Evolutionary conservation across 1,140 invertebrate species (phyloP).

Genomic region (Linepithema humile): DNA sequence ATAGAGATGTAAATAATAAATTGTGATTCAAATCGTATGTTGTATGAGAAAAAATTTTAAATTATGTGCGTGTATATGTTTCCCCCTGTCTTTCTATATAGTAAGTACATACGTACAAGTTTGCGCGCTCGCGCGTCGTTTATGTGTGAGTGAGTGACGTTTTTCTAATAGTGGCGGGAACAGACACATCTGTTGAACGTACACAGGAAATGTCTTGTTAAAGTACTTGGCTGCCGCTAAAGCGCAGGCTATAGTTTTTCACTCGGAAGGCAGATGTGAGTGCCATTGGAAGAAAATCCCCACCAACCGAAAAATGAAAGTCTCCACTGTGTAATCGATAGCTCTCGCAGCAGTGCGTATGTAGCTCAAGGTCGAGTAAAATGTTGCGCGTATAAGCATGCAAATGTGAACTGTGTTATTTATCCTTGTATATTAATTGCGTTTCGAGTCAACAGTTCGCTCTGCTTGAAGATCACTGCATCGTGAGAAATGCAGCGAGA

Average conservation of each 20-base stretch:
- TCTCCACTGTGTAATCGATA: conserved; percentile 75
- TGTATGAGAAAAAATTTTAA: neutral
- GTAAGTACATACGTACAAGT: no score
- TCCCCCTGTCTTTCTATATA: no score
- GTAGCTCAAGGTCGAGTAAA: conserved; percentile 77
- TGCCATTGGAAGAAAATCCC: conserved; percentile 63
- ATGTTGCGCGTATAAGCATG: neutral
- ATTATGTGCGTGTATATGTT: neutral
- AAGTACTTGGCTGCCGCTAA: conserved; percentile 36
- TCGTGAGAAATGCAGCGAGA: neutral
- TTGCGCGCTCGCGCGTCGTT: no score
- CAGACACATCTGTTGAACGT: conserved; percentile 69
- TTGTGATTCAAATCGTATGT: no score
- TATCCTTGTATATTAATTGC: neutral
- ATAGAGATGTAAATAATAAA: neutral
- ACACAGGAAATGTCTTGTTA: conserved; percentile 81
- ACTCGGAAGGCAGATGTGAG: conserved; percentile 63
- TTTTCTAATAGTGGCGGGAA: no score
- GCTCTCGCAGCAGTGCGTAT: conserved; percentile 60
- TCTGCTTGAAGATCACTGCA: neutral
- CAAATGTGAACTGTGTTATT: neutral
- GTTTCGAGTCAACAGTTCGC: neutral
- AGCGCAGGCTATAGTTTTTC: conserved; percentile 10
- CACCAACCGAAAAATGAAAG: conserved; percentile 73
- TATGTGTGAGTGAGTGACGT: no score